Evolutionary conservation across 2,888 invertebrate genomes (phyloP).

Genomic region (Philaethria dido): DNA sequence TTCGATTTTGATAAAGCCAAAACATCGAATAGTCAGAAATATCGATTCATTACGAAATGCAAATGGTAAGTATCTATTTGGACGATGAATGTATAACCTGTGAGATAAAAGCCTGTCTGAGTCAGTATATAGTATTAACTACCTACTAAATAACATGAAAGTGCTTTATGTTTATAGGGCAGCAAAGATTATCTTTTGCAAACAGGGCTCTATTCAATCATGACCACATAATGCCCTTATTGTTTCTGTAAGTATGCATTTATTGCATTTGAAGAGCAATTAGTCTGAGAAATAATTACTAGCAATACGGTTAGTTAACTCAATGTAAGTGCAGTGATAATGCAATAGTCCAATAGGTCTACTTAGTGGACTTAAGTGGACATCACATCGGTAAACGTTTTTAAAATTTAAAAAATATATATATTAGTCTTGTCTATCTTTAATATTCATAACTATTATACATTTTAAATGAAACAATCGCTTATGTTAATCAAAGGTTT

Average conservation of each 20-base stretch:
- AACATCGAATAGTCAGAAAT: neutral
- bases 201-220: neutral
- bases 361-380: too few species aligned
- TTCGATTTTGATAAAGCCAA: neutral
- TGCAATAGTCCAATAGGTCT: neutral
- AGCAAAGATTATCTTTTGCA: neutral
- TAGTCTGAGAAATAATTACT: neutral
- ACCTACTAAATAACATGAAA: neutral
- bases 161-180: conserved; percentile 1
- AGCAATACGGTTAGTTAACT: neutral
- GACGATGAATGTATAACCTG: neutral
- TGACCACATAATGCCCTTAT: neutral
- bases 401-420: too few species aligned
- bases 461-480: too few species aligned
- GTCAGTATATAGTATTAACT: neutral
- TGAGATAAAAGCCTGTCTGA: neutral
- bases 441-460: too few species aligned
- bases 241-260: neutral
- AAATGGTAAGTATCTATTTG: neutral
- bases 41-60: neutral
- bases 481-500: too few species aligned
- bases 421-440: too few species aligned
- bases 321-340: neutral
- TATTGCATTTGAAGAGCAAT: neutral
- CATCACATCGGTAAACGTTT: too few species aligned